Base-by-base conservation (phyloP, 2,113 vertebrate genomes). In the Copsychus sechellarum region DNA sequence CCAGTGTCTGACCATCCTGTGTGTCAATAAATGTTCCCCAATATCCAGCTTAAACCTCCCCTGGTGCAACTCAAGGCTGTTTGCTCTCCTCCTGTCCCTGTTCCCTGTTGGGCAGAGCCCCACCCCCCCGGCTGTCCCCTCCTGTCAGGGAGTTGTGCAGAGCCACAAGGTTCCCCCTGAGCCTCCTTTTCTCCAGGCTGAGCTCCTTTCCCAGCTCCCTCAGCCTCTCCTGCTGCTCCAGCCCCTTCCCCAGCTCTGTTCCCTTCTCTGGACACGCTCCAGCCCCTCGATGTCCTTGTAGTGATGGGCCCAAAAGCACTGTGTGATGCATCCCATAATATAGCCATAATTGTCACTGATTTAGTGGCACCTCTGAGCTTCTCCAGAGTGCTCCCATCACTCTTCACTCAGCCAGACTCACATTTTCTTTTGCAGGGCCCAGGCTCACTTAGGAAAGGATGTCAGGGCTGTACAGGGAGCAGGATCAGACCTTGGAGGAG, bases 91-190 rank as follows among this genome's bases (percentile, higher is more conserved):
- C 31, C 51, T 45, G 23, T 58, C 36, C 26, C 58, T 73, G 18
- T 57, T 72, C 36, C 67, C 14, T 33, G 43, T 40, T 40, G 33
- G 58, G 60, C 43, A 88, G 18, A 81, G 26, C 36, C 22, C 0
- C 0, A 50, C 6, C 8, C 11, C 4, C 8, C 20, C 0, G 0
- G 9, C 21, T 80, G 21, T 2, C 25, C 50, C 25, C 34, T 80
- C 76, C 26, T 72, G 25, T 31, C 76, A 65, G 50, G 70, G 25
- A 36, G 13, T 4, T 85, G 51, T 81, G 45, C 36, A 81, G 77
- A 81, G 45, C 60, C 69, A 73, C 0, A 50, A 50, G 23, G 38
- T 36, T 5, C 28, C 33, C 22, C 28, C 51, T 65, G 69, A 73
- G 51, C 33, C 86, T 81, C 51, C 60, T 74, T 53, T 88, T 3